Evolutionary conservation across 2,113 vertebrate genomes (phyloP), one percentile per base, ranked within the genome.

Genomic region (Oncorhynchus gorbuscha): DNA sequence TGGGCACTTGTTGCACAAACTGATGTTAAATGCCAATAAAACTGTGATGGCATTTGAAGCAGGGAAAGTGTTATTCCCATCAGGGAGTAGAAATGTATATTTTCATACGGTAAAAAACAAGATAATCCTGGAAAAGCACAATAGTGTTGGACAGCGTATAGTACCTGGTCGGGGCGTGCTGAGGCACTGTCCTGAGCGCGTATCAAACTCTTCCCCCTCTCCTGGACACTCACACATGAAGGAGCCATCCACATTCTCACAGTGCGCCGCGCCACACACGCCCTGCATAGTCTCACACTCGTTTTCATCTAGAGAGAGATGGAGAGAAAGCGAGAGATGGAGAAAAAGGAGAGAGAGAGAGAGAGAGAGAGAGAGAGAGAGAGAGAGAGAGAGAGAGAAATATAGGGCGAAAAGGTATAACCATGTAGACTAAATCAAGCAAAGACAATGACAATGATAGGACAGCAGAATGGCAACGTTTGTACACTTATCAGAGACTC

Each of bases 161-260:
- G 48, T 89, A 98, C 96, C 95, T 85, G 35, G 61, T 20, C 48
- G 20, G 0, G 81, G 61, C 32, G 90, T 80, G 1, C 76, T 90
- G 35, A 91, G 65, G 80, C 97, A 98, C 58, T 58, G 90, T 1
- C 94, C 86, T 28, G 89, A 87, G 39, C 80, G 62, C 1, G 94
- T 76, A 32, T 98, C 87, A 0, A 95, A 99, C 70, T 96, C 94
- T 12, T 97, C 93, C 0, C 92, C 90, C 65, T 88, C 90, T 0
- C 89, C 89, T 72, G 95, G 90, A 2, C 97, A 99, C 68, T 95
- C 94, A 75, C 97, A 99, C 74, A 94, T 89, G 90, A 99, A 98
- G 73, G 96, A 96, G 24, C 97, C 97, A 73, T 95, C 94, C 39
- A 95, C 93, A 0, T 99, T 99, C 88, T 95, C 94, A 0, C 97